Percentiles rank a stretch among this genome's conserved stretches.
Conservation (phyloP, 2,888 invertebrate species). For the Diaphora mendica region DNA sequence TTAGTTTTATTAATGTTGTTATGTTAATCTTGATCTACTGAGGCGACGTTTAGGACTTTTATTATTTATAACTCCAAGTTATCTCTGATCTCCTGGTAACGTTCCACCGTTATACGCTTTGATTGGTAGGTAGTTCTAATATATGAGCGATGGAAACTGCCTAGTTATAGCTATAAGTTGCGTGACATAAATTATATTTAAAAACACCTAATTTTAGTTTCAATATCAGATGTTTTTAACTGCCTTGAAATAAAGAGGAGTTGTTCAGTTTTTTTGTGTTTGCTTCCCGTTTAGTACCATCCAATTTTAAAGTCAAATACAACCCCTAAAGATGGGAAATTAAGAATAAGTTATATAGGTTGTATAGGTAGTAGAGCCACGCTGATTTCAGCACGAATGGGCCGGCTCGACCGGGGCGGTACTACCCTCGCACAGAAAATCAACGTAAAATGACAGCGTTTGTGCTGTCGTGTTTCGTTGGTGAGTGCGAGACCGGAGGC, state of each 20-base stretch:
- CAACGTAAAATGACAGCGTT: too few relatives aligned
- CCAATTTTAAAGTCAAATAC: neutral
- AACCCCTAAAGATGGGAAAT: neutral
- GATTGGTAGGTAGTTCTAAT: conserved; percentile 43
- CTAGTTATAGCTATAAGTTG: conserved; percentile 3
- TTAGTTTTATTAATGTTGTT: conserved; percentile 83
- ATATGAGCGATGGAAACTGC: conserved; percentile 22
- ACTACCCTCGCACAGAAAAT: too few relatives aligned
- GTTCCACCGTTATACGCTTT: conserved; percentile 62
- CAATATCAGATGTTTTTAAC: neutral
- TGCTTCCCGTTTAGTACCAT: neutral
- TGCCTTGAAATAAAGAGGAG: neutral
- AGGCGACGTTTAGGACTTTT: conserved; percentile 78
- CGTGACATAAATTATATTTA: neutral
- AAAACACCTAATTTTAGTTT: neutral
- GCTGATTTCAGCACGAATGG: too few relatives aligned
- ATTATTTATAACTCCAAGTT: conserved; percentile 81
- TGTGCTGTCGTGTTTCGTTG: too few relatives aligned
- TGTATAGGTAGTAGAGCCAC: too few relatives aligned
- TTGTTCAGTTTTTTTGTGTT: neutral
- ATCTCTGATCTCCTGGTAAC: conserved; percentile 62
- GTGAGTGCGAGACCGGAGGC: too few relatives aligned
- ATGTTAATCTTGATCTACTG: conserved; percentile 77
- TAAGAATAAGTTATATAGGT: too few relatives aligned
- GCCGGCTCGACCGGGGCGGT: too few relatives aligned